These are phyloP conservation scores for Semicossyphus pulcher DNA, from an alignment of 2,113 vertebrate genomes.

Conservation along the genomic window DNA sequence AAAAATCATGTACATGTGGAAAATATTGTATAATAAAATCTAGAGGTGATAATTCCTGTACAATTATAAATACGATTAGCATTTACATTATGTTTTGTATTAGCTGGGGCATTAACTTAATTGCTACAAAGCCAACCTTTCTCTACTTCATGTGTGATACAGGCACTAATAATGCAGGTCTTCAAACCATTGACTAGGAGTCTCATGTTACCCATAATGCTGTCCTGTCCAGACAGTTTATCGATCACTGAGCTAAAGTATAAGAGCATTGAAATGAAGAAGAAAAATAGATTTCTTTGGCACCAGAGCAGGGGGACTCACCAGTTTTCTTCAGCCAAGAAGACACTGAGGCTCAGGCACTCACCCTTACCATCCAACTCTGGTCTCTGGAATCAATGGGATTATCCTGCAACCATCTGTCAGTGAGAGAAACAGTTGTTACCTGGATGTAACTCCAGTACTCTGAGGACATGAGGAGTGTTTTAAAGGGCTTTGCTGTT, in stretches of 20 bases:
- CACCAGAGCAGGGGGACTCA: background rate
- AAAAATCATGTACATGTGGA: conserved; percentile 56
- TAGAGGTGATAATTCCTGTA: conserved; percentile 52
- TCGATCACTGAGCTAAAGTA: conserved; percentile 50
- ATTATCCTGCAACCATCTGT: conserved; percentile 60
- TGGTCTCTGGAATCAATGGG: conserved; percentile 43
- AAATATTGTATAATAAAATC: conserved; percentile 69
- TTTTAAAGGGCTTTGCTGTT: background rate
- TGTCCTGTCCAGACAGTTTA: conserved; percentile 29
- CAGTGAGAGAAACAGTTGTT: background rate
- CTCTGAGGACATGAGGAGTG: background rate
- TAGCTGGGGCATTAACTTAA: background rate
- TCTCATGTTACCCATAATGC: conserved; percentile 60
- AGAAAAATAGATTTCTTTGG: conserved; percentile 41
- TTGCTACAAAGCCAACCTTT: background rate
- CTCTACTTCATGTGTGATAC: background rate
- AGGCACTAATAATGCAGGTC: background rate
- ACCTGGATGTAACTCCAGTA: background rate
- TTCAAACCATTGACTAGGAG: conserved; percentile 2
- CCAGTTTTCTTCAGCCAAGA: background rate
- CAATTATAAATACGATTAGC: conserved; percentile 8
- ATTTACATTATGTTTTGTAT: background rate
- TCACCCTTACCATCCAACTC: conserved; percentile 22
- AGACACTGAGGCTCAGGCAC: conserved; percentile 12
- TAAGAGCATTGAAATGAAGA: conserved; percentile 31